Conservation (phyloP, 2,888 invertebrate species). For the Tenthredo amoena region DNA sequence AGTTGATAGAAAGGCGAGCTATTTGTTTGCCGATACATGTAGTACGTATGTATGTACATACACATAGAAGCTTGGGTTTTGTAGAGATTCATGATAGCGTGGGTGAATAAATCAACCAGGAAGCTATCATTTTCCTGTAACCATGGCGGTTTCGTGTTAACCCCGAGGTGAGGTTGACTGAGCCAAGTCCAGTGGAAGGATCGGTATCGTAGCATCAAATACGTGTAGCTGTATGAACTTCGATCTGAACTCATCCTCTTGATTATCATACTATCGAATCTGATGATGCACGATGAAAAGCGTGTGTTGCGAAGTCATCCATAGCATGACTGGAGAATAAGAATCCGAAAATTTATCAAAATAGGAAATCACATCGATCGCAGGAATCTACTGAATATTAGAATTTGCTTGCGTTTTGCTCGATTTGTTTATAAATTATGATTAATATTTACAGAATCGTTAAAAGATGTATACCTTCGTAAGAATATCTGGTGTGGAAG, state of each 20-base stretch:
- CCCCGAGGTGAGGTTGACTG: not conserved
- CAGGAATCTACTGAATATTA: not conserved
- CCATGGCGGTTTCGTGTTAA: not conserved
- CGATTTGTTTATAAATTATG: not conserved
- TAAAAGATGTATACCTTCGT: not conserved
- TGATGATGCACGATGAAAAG: not conserved
- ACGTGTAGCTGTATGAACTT: slow-evolving; percentile 8
- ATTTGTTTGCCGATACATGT: not conserved
- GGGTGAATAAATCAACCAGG: slow-evolving; percentile 6
- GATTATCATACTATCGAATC: not conserved
- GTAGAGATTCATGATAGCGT: slow-evolving; percentile 39
- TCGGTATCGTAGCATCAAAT: not conserved
- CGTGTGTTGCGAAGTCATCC: not conserved
- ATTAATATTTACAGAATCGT: not conserved
- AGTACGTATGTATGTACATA: not conserved
- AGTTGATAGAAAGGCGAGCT: not conserved
- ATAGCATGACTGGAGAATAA: not conserved
- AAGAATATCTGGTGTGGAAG: not conserved
- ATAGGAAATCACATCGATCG: not conserved
- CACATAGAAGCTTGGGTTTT: not conserved
- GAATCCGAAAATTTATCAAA: not conserved
- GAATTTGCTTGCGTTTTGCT: not conserved
- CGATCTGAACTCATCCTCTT: not conserved
- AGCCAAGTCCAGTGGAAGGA: not conserved
- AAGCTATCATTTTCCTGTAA: slow-evolving; percentile 45